Percentiles rank a stretch among this genome's conserved stretches.
These are phyloP conservation scores for Montipora capricornis DNA, from an alignment of 64 coral and sea anemone genomes.

Conservation along the genomic window DNA sequence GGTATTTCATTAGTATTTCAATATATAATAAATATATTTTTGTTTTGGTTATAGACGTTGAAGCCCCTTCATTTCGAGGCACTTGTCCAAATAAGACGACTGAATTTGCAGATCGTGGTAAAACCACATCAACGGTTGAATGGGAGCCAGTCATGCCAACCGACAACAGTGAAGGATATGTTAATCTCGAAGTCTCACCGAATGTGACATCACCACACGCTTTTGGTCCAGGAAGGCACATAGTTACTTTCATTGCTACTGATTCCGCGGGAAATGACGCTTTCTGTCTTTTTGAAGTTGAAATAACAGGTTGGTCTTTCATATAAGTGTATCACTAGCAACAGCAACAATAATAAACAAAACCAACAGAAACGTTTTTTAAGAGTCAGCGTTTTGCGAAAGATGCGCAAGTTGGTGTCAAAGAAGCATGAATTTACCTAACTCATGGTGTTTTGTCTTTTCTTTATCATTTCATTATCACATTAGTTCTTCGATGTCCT, in stretches of 20 bases:
- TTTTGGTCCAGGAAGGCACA: slow-evolving; percentile 12
- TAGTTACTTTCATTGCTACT: slow-evolving; percentile 33
- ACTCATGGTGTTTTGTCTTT: neutral
- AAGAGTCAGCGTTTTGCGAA: neutral
- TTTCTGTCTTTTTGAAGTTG: slow-evolving; percentile 31
- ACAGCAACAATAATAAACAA: no score
- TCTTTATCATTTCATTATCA: neutral
- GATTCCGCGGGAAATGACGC: slow-evolving; percentile 21
- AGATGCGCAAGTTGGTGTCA: neutral
- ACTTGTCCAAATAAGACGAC: neutral
- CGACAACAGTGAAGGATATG: slow-evolving; percentile 44
- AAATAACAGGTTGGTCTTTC: neutral
- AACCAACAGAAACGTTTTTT: neutral
- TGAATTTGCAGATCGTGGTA: slow-evolving; percentile 19
- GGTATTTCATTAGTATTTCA: no score
- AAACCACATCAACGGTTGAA: slow-evolving; percentile 31
- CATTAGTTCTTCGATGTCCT: slow-evolving; percentile 37
- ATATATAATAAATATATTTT: neutral
- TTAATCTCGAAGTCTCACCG: neutral
- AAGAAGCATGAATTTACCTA: neutral
- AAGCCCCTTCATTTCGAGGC: neutral
- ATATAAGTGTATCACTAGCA: no score
- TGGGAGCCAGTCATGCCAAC: slow-evolving; percentile 47
- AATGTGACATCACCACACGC: slow-evolving; percentile 10
- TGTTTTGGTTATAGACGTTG: slow-evolving; percentile 5